phyloP scores from a whole-genome alignment of 1,140 invertebrate species.

The Proales similis region DNA sequence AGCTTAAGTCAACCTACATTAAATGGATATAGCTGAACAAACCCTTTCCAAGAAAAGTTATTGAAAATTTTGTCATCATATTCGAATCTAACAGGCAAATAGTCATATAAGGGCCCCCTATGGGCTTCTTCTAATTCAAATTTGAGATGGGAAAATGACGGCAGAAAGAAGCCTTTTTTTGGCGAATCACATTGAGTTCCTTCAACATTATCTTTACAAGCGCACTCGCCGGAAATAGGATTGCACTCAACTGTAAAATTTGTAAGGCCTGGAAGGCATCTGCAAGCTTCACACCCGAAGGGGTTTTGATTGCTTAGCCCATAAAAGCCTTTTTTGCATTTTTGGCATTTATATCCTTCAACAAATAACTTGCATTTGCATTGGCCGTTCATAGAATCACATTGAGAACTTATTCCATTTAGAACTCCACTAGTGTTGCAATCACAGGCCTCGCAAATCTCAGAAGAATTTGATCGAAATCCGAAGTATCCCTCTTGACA shows the following conservation, averaged over 20 bases:
- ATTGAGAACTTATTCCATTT: constrained; percentile 45
- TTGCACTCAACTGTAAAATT: constrained; percentile 74
- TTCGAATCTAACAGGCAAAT: constrained; percentile 74
- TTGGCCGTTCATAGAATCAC: constrained; percentile 44
- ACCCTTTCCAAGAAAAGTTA: constrained; percentile 89
- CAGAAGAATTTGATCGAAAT: constrained; percentile 70
- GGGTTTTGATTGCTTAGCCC: constrained; percentile 10
- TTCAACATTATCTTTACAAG: constrained; percentile 68
- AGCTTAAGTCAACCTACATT: no score
- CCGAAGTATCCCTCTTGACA: constrained; percentile 93
- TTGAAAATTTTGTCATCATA: constrained; percentile 76
- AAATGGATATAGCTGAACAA: constrained; percentile 67
- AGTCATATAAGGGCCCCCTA: no score
- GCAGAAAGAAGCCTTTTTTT: constrained; percentile 55
- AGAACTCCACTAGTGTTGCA: constrained; percentile 48
- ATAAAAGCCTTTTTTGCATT: constrained; percentile 30
- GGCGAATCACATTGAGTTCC: constrained; percentile 81
- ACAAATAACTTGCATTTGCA: constrained; percentile 46
- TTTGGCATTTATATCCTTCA: constrained; percentile 12
- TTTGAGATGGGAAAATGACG: constrained; percentile 78
- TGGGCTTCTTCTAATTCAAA: constrained; percentile 92
- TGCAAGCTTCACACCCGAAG: constrained; percentile 57
- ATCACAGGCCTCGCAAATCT: constrained; percentile 47
- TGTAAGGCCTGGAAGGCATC: constrained; percentile 89
- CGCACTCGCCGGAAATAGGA: constrained; percentile 78